Percentiles rank a stretch among this genome's conserved stretches.
These are phyloP conservation scores for Serrognathus titanus DNA, from an alignment of 2,888 invertebrate species.

Conservation along the genomic window DNA sequence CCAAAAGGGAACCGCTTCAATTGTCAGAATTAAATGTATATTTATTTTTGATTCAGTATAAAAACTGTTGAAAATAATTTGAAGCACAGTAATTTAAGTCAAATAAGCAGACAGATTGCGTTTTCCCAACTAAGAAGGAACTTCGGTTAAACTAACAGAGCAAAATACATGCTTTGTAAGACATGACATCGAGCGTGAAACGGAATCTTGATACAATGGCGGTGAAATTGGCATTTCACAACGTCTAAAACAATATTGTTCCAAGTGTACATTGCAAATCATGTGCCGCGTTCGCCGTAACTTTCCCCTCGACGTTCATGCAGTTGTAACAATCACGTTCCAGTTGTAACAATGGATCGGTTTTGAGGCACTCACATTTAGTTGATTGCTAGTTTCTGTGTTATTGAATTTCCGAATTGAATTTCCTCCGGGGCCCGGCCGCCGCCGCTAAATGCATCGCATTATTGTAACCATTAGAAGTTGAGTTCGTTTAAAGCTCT, in stretches of 20 bases:
- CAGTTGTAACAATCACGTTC: conserved; percentile 4
- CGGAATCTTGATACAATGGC: conserved; percentile 20
- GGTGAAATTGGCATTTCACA: conserved; percentile 25
- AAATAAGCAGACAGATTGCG: too few species aligned
- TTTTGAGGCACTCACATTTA: conserved; percentile 4
- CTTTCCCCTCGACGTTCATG: not conserved
- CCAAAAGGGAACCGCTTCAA: too few species aligned
- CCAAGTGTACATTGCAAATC: conserved; percentile 20
- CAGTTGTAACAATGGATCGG: conserved; percentile 4
- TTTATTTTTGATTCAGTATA: too few species aligned
- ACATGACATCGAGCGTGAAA: not conserved
- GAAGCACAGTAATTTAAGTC: too few species aligned
- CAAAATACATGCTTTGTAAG: too few species aligned
- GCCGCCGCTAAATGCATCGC: conserved; percentile 22
- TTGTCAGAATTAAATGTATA: too few species aligned
- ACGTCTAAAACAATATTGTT: conserved; percentile 29
- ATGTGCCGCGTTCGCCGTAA: conserved; percentile 1
- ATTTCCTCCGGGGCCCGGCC: conserved; percentile 19
- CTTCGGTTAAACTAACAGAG: too few species aligned
- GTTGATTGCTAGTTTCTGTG: conserved; percentile 4
- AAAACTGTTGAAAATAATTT: too few species aligned
- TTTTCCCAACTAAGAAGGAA: too few species aligned
- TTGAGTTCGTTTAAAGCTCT: conserved; percentile 18
- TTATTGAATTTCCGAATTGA: conserved; percentile 28
- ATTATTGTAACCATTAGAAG: conserved; percentile 18